Evolutionary conservation across 1,140 invertebrate species (phyloP), one percentile per base, ranked within the genome.

Genomic region (Psix sp.): DNA sequence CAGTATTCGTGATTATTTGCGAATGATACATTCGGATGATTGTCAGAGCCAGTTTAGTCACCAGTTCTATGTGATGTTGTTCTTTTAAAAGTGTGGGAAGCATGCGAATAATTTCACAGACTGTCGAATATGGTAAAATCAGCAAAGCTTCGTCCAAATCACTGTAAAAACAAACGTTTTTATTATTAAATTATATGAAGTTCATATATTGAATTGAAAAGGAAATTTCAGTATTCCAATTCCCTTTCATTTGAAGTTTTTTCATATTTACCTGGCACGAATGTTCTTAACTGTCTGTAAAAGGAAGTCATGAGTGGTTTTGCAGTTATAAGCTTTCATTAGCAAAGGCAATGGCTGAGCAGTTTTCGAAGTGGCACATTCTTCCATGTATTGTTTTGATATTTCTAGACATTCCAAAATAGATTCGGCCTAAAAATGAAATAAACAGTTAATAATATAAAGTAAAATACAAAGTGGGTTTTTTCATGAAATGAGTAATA

Each of bases 81-180:
- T 89, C 89, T 67, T 90, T 88, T 0, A 96, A 86, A 16, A 97
- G 83, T 1, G 85, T 82, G 0, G 92, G 91, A 31, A 98, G 80
- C 68, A 92, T 87, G 57, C 92, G 84, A 0, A 99, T 87, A 40
- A 99, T 88, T 38, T 96, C 91, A 74, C 92, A 92, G 0, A 96
- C 94, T 46, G 91, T 90, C 16, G 91, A 89, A 79, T 97, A 96
- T 13, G 96, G 95, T 16, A 99, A 85, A 5, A 97, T 86, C 0
- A 98, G 80, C 1, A 99, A 86, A 0, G 95, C 90, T 86, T 98
- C 95, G 84, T 98, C 96, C 33, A 99, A 85, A 81, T 98, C 96
- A 84, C 96, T 95, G 80, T 65, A 75, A 67, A n/a, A 31, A 18
- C 36, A 2, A 15, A 13, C 11, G 11, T 38, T 13, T 5, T 11